These are phyloP conservation scores for Mormyrus hasselquistii DNA, from an alignment of 2,797 vertebrate genomes.

Conservation along the genomic window DNA sequence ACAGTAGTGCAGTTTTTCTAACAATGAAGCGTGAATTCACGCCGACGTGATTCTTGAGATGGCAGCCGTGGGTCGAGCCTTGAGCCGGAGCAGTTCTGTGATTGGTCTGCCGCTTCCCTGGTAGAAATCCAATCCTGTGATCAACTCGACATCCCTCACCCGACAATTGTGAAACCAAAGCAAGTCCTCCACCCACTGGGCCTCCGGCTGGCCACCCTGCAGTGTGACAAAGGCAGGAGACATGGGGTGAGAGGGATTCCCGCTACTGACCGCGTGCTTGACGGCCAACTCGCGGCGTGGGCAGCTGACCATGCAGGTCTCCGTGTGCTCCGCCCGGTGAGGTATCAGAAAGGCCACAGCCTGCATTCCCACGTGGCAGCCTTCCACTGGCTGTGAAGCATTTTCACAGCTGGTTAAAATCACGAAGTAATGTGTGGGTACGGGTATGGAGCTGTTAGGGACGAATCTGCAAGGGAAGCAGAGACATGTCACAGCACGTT, in stretches of 20 bases:
- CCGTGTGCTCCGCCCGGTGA: constrained; percentile 68
- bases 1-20: neutral
- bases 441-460: constrained; percentile 47
- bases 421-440: constrained; percentile 85
- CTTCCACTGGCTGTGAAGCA: constrained; percentile 37
- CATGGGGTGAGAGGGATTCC: neutral
- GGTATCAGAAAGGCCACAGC: constrained; percentile 75
- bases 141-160: constrained; percentile 63
- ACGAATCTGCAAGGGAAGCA: constrained; percentile 49
- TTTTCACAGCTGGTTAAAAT: constrained; percentile 75
- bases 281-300: neutral
- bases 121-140: constrained; percentile 63
- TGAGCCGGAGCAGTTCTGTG: constrained; percentile 58
- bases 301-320: constrained; percentile 73
- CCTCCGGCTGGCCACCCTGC: constrained; percentile 47
- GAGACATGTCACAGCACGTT: neutral
- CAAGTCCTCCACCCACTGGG: constrained; percentile 59
- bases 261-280: neutral
- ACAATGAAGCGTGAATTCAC: neutral
- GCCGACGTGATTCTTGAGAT: constrained; percentile 42
- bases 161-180: constrained; percentile 66
- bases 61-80: constrained; percentile 60
- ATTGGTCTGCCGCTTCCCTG: constrained; percentile 50
- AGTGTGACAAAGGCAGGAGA: neutral
- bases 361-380: constrained; percentile 64